Percentiles rank a stretch among this genome's conserved stretches.
phyloP scores from a whole-genome alignment of 2,888 invertebrate genomes.

The Steromphala cineraria region DNA sequence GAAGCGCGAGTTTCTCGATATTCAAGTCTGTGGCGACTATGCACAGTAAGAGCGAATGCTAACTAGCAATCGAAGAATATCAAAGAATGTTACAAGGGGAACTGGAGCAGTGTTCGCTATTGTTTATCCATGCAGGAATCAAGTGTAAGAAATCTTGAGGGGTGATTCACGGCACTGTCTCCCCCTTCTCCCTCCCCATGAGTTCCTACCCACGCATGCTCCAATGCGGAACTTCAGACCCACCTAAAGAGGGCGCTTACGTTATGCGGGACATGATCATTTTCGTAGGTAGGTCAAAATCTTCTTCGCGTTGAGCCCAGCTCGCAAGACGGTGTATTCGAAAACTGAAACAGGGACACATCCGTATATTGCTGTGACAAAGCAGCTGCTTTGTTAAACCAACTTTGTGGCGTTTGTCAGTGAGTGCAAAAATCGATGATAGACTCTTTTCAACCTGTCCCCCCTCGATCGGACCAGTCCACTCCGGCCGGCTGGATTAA shows the following conservation, averaged over 20 bases:
- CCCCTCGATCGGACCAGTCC: constrained; percentile 4
- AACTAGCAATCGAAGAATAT: too few species aligned
- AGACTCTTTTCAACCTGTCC: neutral
- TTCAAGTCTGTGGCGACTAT: too few species aligned
- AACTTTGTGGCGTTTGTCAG: neutral
- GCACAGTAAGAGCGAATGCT: too few species aligned
- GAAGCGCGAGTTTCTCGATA: too few species aligned
- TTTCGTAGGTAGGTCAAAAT: neutral
- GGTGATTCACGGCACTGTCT: neutral
- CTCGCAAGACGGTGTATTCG: too few species aligned
- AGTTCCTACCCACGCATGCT: neutral
- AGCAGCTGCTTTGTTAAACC: too few species aligned
- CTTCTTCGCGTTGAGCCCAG: too few species aligned
- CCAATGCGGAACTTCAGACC: neutral
- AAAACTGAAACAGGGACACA: too few species aligned
- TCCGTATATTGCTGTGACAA: too few species aligned
- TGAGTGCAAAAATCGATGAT: neutral
- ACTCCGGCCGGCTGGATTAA: constrained; percentile 1
- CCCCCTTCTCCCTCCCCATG: neutral
- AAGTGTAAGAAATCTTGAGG: neutral
- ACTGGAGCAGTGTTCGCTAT: neutral
- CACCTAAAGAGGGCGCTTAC: constrained; percentile 16
- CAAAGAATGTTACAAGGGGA: too few species aligned
- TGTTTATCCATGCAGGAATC: neutral
- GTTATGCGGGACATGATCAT: neutral